Base-by-base conservation (phyloP, 2,888 invertebrate genomes). In the Gnatocerus cornutus region DNA sequence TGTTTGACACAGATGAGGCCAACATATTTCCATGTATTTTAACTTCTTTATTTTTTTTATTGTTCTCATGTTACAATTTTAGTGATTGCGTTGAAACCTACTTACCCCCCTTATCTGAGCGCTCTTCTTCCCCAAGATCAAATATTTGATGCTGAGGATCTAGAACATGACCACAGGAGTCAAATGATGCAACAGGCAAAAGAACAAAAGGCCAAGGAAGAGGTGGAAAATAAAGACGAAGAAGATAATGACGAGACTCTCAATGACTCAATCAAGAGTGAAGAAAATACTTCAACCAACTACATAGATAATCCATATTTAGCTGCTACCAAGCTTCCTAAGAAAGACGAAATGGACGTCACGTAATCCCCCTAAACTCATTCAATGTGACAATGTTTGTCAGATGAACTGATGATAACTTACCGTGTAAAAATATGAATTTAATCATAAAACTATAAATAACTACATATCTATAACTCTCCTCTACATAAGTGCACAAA, bases 71-170 rank as follows among this genome's bases (percentile, higher is more conserved):
- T 21, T 21, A 21, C 21, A 21, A 12, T 41, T 87, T 61, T 86
- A 95, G 95, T 98, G 77, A 97, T 98, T 80, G 94, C 95, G 1
- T 93, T 94, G 80, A 94, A 95, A 81, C 92, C 95, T 0, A 80
- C 86, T 0, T 92, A 91, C 82, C 94, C 95, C 4, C 91, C 96
- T 1, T 97, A 97, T 82, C 84, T 96, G 43, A 90, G 92, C 70
- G 96, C 97, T 2, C 87, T 98, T 21, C 85, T 97, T 78, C 97
- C 97, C 0, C 94, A 94, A 76, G 98, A 98, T 86, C 97, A 98
- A 87, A 94, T 98, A 37, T 95, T 97, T 84, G 97, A 97, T 81
- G 92, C 94, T 80, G 96, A 96, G 81, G 94, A 95, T 80, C 84
- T 92, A 69, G 92, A 92, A 79, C 91, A 92, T 79, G 91, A 92